Conservation (phyloP, 1,140 invertebrate species). For the Spodoptera frugiperda region DNA sequence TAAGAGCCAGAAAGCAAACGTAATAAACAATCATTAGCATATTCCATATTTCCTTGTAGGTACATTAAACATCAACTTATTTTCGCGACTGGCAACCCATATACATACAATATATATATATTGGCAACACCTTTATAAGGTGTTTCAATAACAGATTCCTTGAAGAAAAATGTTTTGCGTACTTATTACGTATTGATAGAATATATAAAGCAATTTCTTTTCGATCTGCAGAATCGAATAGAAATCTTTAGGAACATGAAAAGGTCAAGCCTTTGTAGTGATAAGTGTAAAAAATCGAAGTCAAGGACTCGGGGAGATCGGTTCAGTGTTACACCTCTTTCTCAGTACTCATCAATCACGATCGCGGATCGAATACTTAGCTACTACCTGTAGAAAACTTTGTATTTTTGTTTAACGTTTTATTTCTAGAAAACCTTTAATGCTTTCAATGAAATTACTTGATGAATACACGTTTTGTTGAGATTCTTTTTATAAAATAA, state of each 20-base stretch:
- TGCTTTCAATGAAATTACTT: too few species aligned
- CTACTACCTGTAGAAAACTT: background rate
- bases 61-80: too few species aligned
- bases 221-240: background rate
- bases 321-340: constrained; percentile 17
- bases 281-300: constrained; percentile 13
- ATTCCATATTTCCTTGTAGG: too few species aligned
- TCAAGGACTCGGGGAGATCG: constrained; percentile 22
- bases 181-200: too few species aligned
- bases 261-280: constrained; percentile 28
- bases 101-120: too few species aligned
- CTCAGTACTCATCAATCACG: constrained; percentile 13
- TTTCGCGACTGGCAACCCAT: too few species aligned
- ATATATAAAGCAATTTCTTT: background rate
- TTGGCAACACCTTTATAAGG: too few species aligned
- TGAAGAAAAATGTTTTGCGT: too few species aligned
- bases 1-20: background rate
- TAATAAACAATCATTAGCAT: too few species aligned
- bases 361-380: background rate
- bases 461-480: too few species aligned
- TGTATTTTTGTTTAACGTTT: background rate
- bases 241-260: background rate
- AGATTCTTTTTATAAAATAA: too few species aligned
- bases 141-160: too few species aligned
- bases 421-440: background rate